Base-by-base conservation (phyloP, 2,797 vertebrate species). In the Austrolebias charrua region DNA sequence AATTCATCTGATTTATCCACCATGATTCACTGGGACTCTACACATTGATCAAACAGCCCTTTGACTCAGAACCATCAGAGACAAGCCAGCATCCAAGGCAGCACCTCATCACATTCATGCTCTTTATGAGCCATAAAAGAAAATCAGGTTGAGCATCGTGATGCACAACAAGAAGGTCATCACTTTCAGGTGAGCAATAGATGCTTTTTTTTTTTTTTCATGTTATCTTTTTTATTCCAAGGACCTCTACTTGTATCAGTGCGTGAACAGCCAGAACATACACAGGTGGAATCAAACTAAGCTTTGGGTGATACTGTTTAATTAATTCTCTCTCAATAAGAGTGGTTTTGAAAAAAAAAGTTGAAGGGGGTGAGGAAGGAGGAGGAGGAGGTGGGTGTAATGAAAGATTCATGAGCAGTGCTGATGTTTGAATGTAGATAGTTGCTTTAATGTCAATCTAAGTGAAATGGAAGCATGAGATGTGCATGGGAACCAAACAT, bases 321-420 rank as follows among this genome's bases (percentile, higher is more conserved):
- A 86, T 88, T 84, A 75, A 83, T 86, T 81, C 65, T 81, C 82
- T 84, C 80, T 71, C 76, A 82, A 74, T 63, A 82, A 76, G 74
- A 65, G 53, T 63, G 60, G 60, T 65, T 84, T 76, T 78, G 33
- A 47, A 63, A 14, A 59, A 62, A 24, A 24, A 24, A 24, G 24
- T 1, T 2, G 55, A 55, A 14, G 48, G 51, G 31, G 51, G 59
- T 42, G 66, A 44, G 59, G 48, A 51, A 63, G 64, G 60, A 62
- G 29, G 44, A 52, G 68, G 38, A 61, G 59, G 47, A 51, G 33
- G 40, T 62, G 45, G 56, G 14, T 40, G 56, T 68, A 73, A 81
- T 89, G 82, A 89, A 89, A 90, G 56, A 85, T 87, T 87, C 78
- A 89, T 88, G 81, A 83, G 76, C 50, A 18, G 59, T 73, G 78